Percentiles rank a stretch among this genome's conserved stretches.
Evolutionary conservation across 2,888 invertebrate species (phyloP).

Genomic region (Drosophila buzzatii): DNA sequence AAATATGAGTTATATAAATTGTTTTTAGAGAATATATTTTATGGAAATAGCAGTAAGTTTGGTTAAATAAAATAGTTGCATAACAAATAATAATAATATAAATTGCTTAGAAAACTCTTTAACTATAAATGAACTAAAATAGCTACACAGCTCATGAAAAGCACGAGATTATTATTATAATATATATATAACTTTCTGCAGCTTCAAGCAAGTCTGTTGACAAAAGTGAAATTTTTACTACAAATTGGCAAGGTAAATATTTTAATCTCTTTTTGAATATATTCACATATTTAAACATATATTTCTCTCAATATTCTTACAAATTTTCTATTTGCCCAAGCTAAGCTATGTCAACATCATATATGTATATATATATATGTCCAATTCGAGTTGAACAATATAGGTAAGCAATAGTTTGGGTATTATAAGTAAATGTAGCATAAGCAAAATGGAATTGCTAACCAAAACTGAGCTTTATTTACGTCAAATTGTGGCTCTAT

Average conservation of each 20-base stretch:
- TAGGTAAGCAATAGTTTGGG: too few species aligned
- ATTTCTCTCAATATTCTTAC: background rate
- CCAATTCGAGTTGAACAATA: too few species aligned
- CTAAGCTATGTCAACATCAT: conserved; percentile 5
- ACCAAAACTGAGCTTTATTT: conserved; percentile 26
- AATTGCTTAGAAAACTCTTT: too few species aligned
- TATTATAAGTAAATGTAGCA: conserved; percentile 2
- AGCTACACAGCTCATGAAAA: too few species aligned
- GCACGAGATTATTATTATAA: background rate
- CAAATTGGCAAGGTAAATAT: conserved; percentile 3
- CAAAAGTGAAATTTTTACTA: background rate
- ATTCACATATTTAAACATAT: background rate
- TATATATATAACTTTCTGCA: background rate
- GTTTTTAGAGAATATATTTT: too few species aligned
- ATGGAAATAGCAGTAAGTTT: too few species aligned
- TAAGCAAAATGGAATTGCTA: conserved; percentile 22
- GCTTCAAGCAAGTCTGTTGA: background rate
- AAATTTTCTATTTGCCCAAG: background rate
- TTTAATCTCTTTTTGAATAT: background rate
- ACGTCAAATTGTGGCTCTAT: conserved; percentile 48
- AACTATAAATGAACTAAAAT: too few species aligned
- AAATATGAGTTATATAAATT: background rate
- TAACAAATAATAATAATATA: too few species aligned
- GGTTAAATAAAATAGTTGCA: too few species aligned
- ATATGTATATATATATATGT: background rate